Evolutionary conservation across 2,797 vertebrate genomes (phyloP).

Genomic region (Pogoniulus pusillus): DNA sequence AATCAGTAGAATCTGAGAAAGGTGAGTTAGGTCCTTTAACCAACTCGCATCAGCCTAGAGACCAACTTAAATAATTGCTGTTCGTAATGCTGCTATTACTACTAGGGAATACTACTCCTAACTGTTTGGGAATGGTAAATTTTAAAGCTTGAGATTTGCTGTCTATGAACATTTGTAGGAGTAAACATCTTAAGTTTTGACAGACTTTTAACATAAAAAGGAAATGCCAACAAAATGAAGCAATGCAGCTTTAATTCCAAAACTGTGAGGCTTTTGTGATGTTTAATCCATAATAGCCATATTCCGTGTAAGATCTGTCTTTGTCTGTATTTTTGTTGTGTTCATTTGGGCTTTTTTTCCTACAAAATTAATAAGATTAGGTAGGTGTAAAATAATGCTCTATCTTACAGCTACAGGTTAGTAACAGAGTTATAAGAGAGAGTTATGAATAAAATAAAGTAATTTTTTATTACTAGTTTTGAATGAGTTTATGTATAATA

Average conservation of each 20-base stretch:
- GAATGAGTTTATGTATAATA: background rate
- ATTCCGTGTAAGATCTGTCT: background rate
- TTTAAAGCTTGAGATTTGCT: background rate
- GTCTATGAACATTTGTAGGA: background rate
- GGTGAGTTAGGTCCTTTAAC: background rate
- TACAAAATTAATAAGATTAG: background rate
- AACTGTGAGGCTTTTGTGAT: background rate
- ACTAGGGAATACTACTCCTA: background rate
- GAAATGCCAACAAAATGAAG: background rate
- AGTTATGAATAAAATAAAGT: background rate
- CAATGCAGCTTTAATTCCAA: background rate
- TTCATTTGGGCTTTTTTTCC: background rate
- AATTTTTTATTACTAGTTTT: background rate
- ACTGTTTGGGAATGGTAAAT: background rate
- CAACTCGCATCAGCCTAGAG: background rate
- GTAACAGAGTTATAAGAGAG: background rate
- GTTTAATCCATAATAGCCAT: background rate
- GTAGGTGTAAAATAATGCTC: conserved; percentile 3
- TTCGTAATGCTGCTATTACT: background rate
- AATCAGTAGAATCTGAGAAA: background rate
- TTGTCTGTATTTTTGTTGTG: background rate
- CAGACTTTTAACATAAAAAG: background rate
- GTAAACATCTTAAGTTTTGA: background rate
- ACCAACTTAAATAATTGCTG: background rate
- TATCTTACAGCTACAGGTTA: background rate